phyloP scores from a whole-genome alignment of 2,888 invertebrate genomes.

The Pinctada fucata region DNA sequence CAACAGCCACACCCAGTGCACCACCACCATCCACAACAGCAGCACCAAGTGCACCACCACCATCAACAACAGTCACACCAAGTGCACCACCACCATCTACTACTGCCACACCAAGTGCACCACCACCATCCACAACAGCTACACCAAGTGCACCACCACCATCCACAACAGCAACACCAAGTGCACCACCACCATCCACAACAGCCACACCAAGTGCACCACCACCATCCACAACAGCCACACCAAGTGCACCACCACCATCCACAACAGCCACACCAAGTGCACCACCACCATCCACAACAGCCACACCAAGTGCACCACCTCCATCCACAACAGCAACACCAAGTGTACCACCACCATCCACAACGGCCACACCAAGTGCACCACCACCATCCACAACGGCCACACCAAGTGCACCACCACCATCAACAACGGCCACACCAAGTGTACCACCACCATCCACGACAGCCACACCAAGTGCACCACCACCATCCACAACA shows the following conservation, averaged over 20 bases:
- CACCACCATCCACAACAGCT: conserved; percentile 15
- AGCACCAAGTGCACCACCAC: neutral
- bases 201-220: neutral
- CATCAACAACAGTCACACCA: neutral
- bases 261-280: conserved; percentile 5
- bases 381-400: neutral
- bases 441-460: neutral
- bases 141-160: conserved; percentile 1
- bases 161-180: neutral
- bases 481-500: conserved; percentile 5
- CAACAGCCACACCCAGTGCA: conserved; percentile 6
- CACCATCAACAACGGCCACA: neutral
- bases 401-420: conserved; percentile 6
- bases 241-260: conserved; percentile 1
- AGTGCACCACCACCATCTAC: neutral
- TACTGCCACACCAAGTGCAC: neutral
- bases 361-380: neutral
- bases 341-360: conserved; percentile 7
- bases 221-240: neutral
- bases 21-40: conserved; percentile 7
- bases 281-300: conserved; percentile 14
- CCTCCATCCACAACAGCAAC: neutral
- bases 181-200: conserved; percentile 1
- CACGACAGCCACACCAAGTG: conserved; percentile 5
- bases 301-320: conserved; percentile 2